Evolutionary conservation across 2,113 vertebrate species (phyloP).

Genomic region (Pelvicachromis taeniatus): DNA sequence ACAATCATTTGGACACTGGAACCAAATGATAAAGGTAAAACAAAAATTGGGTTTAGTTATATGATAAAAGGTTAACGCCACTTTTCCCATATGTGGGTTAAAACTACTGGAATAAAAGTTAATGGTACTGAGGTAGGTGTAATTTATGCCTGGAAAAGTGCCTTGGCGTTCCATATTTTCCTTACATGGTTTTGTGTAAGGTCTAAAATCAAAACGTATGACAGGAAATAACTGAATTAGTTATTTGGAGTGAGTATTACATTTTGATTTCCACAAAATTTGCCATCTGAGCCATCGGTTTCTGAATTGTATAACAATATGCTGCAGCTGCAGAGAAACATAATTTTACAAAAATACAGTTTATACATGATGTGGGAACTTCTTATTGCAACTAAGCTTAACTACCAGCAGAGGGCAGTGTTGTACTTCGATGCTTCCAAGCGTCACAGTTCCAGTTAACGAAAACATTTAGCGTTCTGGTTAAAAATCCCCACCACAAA

Average conservation of each 20-base stretch:
- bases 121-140: background rate
- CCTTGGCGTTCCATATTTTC: background rate
- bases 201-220: fast-evolving
- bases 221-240: background rate
- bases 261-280: background rate
- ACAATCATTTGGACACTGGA: too few species aligned
- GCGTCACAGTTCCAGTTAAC: background rate
- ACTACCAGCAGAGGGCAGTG: constrained; percentile 29
- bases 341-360: too few species aligned
- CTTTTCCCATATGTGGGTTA: too few species aligned
- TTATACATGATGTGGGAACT: background rate
- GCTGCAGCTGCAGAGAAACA: background rate
- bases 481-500: background rate
- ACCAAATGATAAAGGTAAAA: background rate
- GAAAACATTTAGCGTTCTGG: background rate
- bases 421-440: background rate
- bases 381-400: background rate
- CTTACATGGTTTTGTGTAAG: background rate
- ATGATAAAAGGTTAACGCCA: too few species aligned
- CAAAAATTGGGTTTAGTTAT: background rate
- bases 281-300: background rate
- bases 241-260: background rate
- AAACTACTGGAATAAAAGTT: background rate
- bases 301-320: background rate
- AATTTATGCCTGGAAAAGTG: background rate